Conservation (phyloP, 2,797 vertebrate species). For the Etheostoma nigrum region DNA sequence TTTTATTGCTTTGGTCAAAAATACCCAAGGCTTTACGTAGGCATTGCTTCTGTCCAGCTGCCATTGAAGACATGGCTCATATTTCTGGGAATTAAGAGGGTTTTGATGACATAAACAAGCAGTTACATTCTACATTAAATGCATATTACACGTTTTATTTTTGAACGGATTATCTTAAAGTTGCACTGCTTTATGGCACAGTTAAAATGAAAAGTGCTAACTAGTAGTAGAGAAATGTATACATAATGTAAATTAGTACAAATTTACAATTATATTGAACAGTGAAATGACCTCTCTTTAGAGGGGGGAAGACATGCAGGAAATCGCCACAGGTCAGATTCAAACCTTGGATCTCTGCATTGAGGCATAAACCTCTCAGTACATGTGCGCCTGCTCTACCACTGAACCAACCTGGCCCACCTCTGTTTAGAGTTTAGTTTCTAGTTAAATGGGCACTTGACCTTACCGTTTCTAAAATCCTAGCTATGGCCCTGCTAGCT, state of each 20-base stretch:
- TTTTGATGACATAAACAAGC: not conserved
- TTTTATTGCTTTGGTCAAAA: conserved; percentile 6
- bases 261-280: not conserved
- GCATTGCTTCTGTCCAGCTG: not conserved
- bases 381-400: no score
- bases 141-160: not conserved
- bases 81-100: not conserved
- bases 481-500: no score
- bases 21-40: not conserved
- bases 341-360: no score
- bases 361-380: no score
- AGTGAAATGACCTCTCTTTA: not conserved
- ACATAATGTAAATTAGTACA: not conserved
- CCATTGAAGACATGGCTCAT: not conserved
- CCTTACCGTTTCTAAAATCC: no score
- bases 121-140: not conserved
- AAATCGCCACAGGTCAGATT: no score
- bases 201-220: not conserved
- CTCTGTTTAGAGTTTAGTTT: no score
- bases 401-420: no score
- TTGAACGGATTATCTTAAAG: not conserved
- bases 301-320: no score
- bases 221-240: not conserved
- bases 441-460: no score
- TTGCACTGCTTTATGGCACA: not conserved